Percentiles rank a stretch among this genome's conserved stretches.
phyloP scores from a whole-genome alignment of 37 sponge, comb jelly and placozoan species.

The Lycopodina hypogea region DNA sequence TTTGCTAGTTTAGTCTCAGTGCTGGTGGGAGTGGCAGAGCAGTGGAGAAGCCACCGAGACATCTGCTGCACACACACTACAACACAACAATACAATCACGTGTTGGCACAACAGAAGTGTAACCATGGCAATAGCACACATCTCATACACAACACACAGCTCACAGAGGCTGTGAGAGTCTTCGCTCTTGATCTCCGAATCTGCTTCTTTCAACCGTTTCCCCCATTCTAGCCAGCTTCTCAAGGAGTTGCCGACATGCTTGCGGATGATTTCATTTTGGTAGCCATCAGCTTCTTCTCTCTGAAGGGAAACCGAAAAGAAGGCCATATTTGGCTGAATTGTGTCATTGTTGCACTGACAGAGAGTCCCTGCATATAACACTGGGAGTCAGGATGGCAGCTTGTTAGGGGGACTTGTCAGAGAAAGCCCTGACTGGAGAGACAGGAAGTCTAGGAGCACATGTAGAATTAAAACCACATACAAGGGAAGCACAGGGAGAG shows the following conservation, averaged over 20 bases:
- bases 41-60: not conserved
- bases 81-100: not conserved
- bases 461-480: too few relatives aligned
- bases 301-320: not conserved
- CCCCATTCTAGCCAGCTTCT: constrained; percentile 16
- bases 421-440: too few relatives aligned
- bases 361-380: too few relatives aligned
- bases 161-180: not conserved
- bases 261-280: not conserved
- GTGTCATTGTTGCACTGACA: too few relatives aligned
- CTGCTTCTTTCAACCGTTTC: not conserved
- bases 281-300: not conserved
- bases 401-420: too few relatives aligned
- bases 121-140: too few relatives aligned
- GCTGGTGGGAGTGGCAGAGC: not conserved
- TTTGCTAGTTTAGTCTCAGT: constrained; percentile 8
- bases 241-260: not conserved
- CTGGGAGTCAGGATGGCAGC: too few relatives aligned
- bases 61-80: constrained; percentile 9
- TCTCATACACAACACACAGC: not conserved
- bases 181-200: not conserved
- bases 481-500: too few relatives aligned
- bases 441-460: too few relatives aligned
- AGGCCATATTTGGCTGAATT: too few relatives aligned
- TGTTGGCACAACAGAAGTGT: too few relatives aligned